Evolutionary conservation across 2,797 vertebrate species (phyloP).

Genomic region (Crocidura indochinensis): DNA sequence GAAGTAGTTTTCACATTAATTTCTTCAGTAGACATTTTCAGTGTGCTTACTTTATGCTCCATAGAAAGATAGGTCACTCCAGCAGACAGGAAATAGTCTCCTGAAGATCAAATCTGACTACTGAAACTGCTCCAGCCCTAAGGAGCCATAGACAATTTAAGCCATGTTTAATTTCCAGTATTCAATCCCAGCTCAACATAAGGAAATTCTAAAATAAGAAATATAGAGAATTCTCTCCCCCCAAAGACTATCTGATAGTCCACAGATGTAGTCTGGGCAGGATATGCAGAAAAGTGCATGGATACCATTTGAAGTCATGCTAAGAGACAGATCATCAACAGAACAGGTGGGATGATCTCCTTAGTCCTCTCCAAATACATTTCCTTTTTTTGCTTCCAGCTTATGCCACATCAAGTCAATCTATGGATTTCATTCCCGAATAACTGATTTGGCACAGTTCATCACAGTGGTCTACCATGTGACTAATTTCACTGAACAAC

Average conservation of each 20-base stretch:
- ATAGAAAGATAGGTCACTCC: neutral
- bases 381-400: constrained; percentile 10
- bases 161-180: neutral
- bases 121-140: neutral
- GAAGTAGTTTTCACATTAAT: neutral
- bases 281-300: constrained; percentile 14
- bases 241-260: neutral
- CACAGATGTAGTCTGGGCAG: neutral
- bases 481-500: constrained; percentile 26
- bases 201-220: constrained; percentile 60
- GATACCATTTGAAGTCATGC: neutral
- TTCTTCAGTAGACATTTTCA: constrained; percentile 17
- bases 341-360: neutral
- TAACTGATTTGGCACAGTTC: constrained; percentile 50
- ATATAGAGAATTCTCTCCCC: neutral
- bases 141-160: constrained; percentile 11
- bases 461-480: neutral
- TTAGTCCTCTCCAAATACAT: neutral
- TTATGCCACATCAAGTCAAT: neutral
- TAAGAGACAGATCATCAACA: neutral
- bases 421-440: neutral
- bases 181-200: neutral
- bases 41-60: neutral
- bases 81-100: constrained; percentile 22
- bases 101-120: neutral